phyloP scores from a whole-genome alignment of 1,140 invertebrate species.

The Elysia chlorotica region DNA sequence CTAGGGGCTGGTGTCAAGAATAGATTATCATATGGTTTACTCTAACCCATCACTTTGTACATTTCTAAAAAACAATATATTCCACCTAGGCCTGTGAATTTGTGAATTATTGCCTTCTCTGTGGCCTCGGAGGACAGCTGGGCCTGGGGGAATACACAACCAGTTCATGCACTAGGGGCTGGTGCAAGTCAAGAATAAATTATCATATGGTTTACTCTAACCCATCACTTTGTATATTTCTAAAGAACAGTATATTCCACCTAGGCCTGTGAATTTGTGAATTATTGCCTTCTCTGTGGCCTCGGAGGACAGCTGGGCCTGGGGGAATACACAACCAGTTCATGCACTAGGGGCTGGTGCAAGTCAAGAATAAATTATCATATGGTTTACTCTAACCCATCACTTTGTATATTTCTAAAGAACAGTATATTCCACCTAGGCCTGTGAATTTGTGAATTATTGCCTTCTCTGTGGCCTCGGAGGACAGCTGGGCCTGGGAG shows the following conservation, averaged over 20 bases:
- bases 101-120: no score
- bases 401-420: neutral
- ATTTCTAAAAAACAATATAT: neutral
- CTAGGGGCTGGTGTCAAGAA: neutral
- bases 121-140: no score
- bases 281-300: no score
- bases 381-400: neutral
- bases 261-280: neutral
- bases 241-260: neutral
- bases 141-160: neutral
- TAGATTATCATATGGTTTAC: neutral
- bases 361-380: neutral
- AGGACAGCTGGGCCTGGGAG: neutral
- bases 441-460: no score
- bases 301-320: neutral
- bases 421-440: neutral
- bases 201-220: neutral
- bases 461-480: no score
- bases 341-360: neutral
- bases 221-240: neutral
- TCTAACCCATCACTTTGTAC: neutral
- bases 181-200: neutral
- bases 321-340: neutral
- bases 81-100: neutral
- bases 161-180: neutral